Evolutionary conservation across 2,113 vertebrate genomes (phyloP).

Genomic region (Pseudorasbora parva): DNA sequence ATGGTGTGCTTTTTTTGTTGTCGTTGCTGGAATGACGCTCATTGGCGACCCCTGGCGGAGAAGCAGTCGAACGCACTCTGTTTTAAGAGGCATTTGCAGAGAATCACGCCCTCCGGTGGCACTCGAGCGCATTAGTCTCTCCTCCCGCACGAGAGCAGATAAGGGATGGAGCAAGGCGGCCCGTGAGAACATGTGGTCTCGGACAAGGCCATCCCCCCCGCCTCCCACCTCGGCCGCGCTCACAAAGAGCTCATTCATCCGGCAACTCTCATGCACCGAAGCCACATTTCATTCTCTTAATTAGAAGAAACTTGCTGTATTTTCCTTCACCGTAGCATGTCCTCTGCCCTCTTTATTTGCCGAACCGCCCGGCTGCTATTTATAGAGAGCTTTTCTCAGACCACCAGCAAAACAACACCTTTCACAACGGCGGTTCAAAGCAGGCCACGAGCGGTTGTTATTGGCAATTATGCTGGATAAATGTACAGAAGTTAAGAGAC

Average conservation of each 20-base stretch:
- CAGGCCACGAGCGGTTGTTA: background rate
- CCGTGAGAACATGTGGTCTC: slow-evolving; percentile 77
- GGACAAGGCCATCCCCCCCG: slow-evolving; percentile 69
- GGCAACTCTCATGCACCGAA: slow-evolving; percentile 72
- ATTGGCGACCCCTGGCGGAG: background rate
- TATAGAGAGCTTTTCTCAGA: slow-evolving; percentile 44
- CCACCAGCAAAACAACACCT: slow-evolving; percentile 33
- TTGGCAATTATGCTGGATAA: background rate
- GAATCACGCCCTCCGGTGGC: slow-evolving; percentile 33
- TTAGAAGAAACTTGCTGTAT: slow-evolving; percentile 74
- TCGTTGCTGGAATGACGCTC: background rate
- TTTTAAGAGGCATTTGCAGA: background rate
- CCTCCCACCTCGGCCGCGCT: slow-evolving; percentile 60
- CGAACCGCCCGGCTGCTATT: slow-evolving; percentile 35
- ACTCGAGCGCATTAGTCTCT: background rate
- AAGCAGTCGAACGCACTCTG: background rate
- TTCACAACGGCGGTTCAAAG: slow-evolving; percentile 13
- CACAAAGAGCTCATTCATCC: slow-evolving; percentile 81
- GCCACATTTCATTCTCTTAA: slow-evolving; percentile 80
- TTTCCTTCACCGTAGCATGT: slow-evolving; percentile 59
- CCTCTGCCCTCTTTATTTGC: slow-evolving; percentile 27
- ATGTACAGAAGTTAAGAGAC: background rate
- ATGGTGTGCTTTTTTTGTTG: background rate
- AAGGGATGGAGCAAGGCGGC: slow-evolving; percentile 62
- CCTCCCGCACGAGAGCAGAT: slow-evolving; percentile 23